phyloP scores from a whole-genome alignment of 1,140 invertebrate genomes.

The Rhopalosiphum maidis region DNA sequence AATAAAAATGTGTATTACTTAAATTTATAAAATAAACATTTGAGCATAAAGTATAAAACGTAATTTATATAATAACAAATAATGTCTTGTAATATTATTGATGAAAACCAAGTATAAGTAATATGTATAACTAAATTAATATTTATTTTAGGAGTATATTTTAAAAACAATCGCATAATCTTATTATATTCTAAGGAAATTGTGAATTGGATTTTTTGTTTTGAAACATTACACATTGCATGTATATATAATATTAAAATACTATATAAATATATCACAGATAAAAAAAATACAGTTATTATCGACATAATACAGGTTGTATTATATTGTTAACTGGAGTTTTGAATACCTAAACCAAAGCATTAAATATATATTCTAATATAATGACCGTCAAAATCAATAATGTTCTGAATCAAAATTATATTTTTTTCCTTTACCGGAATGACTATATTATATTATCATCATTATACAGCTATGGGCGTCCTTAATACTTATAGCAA shows the following conservation, averaged over 20 bases:
- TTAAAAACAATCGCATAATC: not conserved
- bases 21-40: too few relatives aligned
- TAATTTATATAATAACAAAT: not conserved
- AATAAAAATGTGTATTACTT: too few relatives aligned
- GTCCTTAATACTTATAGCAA: not conserved
- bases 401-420: not conserved
- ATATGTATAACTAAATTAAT: not conserved
- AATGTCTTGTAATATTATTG: not conserved
- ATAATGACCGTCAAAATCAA: conserved; percentile 36
- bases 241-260: not conserved
- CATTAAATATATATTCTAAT: not conserved
- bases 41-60: not conserved
- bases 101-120: not conserved
- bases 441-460: not conserved
- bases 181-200: not conserved
- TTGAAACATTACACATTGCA: not conserved
- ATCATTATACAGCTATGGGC: not conserved
- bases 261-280: not conserved
- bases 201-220: not conserved
- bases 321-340: not conserved
- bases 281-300: not conserved
- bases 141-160: not conserved
- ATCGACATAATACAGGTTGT: not conserved
- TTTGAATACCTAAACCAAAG: not conserved
- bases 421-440: conserved; percentile 10